These are phyloP conservation scores for Dryobota labecula DNA, from an alignment of 2,888 invertebrate species.

Conservation along the genomic window DNA sequence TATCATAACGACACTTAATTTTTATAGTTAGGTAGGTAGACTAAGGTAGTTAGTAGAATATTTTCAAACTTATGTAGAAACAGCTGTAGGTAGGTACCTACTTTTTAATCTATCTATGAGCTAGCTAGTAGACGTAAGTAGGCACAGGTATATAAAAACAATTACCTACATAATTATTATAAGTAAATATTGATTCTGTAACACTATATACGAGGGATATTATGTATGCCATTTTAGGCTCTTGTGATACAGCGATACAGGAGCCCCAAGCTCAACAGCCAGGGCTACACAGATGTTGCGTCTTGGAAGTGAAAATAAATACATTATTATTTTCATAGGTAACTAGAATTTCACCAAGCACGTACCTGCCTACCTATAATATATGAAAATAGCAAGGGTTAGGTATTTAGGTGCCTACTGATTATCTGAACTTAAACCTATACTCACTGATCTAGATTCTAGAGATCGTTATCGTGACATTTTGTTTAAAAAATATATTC, in stretches of 20 bases:
- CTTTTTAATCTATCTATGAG: neutral
- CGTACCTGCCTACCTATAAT: neutral
- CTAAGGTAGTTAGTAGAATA: constrained; percentile 1
- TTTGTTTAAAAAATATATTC: too few relatives aligned
- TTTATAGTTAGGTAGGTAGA: neutral
- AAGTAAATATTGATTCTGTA: neutral
- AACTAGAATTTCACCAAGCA: too few relatives aligned
- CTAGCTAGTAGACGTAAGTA: constrained; percentile 3
- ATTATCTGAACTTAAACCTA: neutral
- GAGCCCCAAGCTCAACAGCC: neutral
- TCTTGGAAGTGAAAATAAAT: neutral
- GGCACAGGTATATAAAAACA: neutral
- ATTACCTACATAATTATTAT: neutral
- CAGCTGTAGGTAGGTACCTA: neutral
- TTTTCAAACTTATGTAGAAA: constrained; percentile 1
- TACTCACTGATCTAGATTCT: neutral
- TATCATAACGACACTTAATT: constrained; percentile 2
- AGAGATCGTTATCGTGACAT: neutral
- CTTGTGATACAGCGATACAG: too few relatives aligned
- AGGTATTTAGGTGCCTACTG: neutral
- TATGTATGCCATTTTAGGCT: neutral
- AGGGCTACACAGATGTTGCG: neutral
- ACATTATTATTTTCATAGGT: too few relatives aligned
- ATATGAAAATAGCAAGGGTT: neutral
- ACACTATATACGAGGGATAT: neutral